A percentile compares a stretch with the other conserved stretches of the same genome.
Evolutionary conservation across 2,797 vertebrate species (phyloP).

Genomic region (Eospalax fontanierii): DNA sequence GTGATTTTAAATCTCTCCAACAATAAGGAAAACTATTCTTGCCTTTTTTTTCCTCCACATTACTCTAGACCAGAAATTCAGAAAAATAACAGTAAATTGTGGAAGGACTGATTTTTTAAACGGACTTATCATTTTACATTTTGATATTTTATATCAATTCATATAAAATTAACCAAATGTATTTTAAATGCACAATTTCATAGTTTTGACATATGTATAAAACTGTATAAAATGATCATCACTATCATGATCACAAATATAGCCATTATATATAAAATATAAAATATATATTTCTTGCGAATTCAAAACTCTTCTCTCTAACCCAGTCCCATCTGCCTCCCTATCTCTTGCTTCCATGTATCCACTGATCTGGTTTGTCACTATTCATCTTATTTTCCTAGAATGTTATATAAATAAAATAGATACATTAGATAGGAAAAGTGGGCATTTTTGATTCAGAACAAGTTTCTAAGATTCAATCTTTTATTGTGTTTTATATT

Average conservation of each 20-base stretch:
- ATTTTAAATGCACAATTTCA: not conserved
- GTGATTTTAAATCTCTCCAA: constrained; percentile 51
- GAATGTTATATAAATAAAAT: constrained; percentile 42
- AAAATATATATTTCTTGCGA: constrained; percentile 1
- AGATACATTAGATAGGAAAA: not conserved
- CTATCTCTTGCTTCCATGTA: not conserved
- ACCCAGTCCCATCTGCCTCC: not conserved
- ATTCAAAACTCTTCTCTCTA: not conserved
- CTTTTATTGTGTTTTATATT: not conserved
- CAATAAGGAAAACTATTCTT: constrained; percentile 41
- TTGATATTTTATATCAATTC: too few relatives aligned
- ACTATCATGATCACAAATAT: not conserved
- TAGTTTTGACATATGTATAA: not conserved
- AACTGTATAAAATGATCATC: constrained; percentile 7
- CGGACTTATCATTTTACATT: not conserved
- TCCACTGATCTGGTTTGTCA: not conserved
- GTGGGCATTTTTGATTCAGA: not conserved
- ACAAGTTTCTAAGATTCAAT: constrained; percentile 52
- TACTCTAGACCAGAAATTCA: constrained; percentile 56
- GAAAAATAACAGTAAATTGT: not conserved
- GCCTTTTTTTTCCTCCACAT: constrained; percentile 10
- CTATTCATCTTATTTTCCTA: constrained; percentile 56
- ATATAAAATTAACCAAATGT: constrained; percentile 11
- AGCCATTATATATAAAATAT: not conserved
- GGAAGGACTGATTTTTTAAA: constrained; percentile 11